These are phyloP conservation scores for Aphis craccivora DNA, from an alignment of 1,140 invertebrate species.

Conservation along the genomic window DNA sequence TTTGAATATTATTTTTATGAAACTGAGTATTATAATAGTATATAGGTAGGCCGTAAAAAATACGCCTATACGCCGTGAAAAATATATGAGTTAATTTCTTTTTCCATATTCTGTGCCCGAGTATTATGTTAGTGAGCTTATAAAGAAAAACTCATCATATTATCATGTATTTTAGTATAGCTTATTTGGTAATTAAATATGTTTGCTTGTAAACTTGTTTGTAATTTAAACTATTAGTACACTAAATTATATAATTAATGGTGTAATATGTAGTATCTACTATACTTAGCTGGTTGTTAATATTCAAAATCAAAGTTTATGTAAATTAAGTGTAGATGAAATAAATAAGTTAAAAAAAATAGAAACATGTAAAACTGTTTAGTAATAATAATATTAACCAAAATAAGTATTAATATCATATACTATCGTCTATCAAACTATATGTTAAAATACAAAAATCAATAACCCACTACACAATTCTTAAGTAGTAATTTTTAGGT, in stretches of 20 bases:
- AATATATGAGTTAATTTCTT: neutral
- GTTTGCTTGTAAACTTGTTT: neutral
- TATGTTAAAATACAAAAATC: neutral
- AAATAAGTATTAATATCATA: neutral
- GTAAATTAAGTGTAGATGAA: too few species aligned
- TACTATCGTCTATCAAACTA: neutral
- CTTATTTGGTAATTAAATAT: too few species aligned
- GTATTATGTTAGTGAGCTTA: neutral
- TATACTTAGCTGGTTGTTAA: neutral
- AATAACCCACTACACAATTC: neutral
- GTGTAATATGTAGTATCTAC: neutral
- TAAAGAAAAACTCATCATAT: too few species aligned
- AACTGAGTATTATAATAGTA: too few species aligned
- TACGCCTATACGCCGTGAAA: neutral
- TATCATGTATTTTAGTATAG: too few species aligned
- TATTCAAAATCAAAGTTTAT: too few species aligned
- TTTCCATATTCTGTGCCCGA: neutral
- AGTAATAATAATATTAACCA: neutral
- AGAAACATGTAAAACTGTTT: too few species aligned
- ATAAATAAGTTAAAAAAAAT: too few species aligned
- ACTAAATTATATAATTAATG: neutral
- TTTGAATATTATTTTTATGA: too few species aligned
- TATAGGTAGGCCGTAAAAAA: too few species aligned
- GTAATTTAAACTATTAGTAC: neutral
- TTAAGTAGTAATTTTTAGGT: neutral